phyloP scores from a whole-genome alignment of 1,140 invertebrate species.

The Coelopa frigida region DNA sequence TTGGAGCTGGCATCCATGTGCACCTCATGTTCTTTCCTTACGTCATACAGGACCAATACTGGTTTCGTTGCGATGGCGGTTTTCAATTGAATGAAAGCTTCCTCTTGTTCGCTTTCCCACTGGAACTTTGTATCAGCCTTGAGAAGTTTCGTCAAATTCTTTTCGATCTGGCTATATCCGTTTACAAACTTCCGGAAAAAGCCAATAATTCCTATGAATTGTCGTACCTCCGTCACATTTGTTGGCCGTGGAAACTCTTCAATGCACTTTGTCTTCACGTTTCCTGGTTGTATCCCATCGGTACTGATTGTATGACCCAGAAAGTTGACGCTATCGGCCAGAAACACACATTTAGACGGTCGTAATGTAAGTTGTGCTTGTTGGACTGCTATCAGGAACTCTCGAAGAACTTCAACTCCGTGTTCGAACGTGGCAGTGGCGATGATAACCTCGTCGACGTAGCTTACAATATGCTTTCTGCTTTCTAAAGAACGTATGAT shows the following conservation, averaged over 20 bases:
- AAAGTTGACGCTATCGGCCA: neutral
- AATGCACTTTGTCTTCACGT: slow-evolving; percentile 14
- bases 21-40: slow-evolving; percentile 18
- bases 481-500: slow-evolving; percentile 13
- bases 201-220: slow-evolving; percentile 19
- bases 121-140: slow-evolving; percentile 15
- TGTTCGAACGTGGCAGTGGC: slow-evolving; percentile 15
- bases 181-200: slow-evolving; percentile 23
- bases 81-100: slow-evolving; percentile 16
- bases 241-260: slow-evolving; percentile 10
- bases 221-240: slow-evolving; percentile 16
- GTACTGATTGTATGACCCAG: neutral
- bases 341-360: neutral
- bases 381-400: neutral
- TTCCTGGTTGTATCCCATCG: slow-evolving; percentile 12
- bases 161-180: slow-evolving; percentile 19
- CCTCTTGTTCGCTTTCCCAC: slow-evolving; percentile 5
- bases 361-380: neutral
- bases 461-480: slow-evolving; percentile 10
- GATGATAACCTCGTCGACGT: slow-evolving; percentile 27
- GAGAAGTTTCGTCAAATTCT: slow-evolving; percentile 16
- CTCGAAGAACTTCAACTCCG: neutral
- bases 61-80: neutral
- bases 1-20: slow-evolving; percentile 29
- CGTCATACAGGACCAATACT: slow-evolving; percentile 17